Conservation (phyloP, 1,140 invertebrate species). For the Drosophila parabipectinata region DNA sequence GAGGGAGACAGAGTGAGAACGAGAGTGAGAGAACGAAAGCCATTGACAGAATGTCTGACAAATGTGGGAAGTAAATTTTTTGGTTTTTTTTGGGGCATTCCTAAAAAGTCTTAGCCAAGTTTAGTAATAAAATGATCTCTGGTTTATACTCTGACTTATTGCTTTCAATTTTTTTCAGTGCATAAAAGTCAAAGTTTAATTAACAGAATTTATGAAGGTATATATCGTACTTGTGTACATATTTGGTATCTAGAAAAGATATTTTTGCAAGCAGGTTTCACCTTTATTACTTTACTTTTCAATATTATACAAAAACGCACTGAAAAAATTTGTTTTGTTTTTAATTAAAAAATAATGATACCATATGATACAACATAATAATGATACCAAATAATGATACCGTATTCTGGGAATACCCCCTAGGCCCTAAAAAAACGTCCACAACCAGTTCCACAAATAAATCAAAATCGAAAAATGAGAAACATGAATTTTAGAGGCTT, state of each 20-base stretch:
- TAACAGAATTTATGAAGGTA: background rate
- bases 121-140: background rate
- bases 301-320: background rate
- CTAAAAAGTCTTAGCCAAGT: background rate
- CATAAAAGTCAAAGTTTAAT: background rate
- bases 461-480: background rate
- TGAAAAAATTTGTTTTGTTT: no score
- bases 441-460: background rate
- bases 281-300: no score
- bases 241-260: no score
- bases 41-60: background rate
- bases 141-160: no score
- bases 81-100: background rate
- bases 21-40: background rate
- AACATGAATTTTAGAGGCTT: background rate
- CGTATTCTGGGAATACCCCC: background rate
- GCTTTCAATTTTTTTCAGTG: background rate
- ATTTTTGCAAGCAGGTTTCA: no score
- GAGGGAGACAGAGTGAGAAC: no score
- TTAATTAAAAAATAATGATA: no score
- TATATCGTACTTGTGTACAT: no score
- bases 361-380: no score
- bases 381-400: no score
- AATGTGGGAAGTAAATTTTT: background rate
- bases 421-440: no score